Base-by-base conservation (phyloP, 1,140 invertebrate species). In the Aethina tumida region DNA sequence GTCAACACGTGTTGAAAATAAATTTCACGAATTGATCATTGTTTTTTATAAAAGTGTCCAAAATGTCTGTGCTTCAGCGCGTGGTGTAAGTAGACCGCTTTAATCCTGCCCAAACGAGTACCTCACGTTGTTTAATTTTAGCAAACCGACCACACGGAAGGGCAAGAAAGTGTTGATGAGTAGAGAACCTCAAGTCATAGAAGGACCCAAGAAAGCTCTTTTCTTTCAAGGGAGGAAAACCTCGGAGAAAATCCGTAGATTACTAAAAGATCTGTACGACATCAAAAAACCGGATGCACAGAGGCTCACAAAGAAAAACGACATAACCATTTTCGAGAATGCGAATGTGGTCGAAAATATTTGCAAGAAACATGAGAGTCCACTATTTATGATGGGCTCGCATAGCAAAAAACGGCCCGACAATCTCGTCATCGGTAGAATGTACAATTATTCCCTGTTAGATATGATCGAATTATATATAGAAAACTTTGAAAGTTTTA, bases 381-480 rank as follows among this genome's bases (percentile, higher is more conserved):
- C 92, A 1, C 60, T 97, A 16, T 98, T 99, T 67, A 71, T 84
- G 35, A 84, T 95, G 58, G 87, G 78, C 12, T 87, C 81, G n/a
- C 81, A 91, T 45, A 86, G 75, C 33, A 98, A 98, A 64, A 98
- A 99, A 62, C 69, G 92, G 13, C 94, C 95, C 2, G 76, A 97
- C 55, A 97, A 96, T 68, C 60, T 98, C 27, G 66, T 96, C 19
- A 62, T 97, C 40, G 92, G 89, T 2, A 71, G 96, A 48, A 81
- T 86, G 49, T 97, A 81, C 66, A 87, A 99, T 64, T 73, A 84
- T 53, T 80, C 84, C 29, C 61, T 99, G 16, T 65, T 98, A 24
- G 96, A 99, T 58, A 97, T 99, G 90, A 75, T 94, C 50, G 96
- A 99, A 69, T 73, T 99, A 42, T 88, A 89, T 13, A 72, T 97